Evolutionary conservation across 2,113 vertebrate species (phyloP), one percentile per base, ranked within the genome.

Genomic region (Etheostoma spectabile): DNA sequence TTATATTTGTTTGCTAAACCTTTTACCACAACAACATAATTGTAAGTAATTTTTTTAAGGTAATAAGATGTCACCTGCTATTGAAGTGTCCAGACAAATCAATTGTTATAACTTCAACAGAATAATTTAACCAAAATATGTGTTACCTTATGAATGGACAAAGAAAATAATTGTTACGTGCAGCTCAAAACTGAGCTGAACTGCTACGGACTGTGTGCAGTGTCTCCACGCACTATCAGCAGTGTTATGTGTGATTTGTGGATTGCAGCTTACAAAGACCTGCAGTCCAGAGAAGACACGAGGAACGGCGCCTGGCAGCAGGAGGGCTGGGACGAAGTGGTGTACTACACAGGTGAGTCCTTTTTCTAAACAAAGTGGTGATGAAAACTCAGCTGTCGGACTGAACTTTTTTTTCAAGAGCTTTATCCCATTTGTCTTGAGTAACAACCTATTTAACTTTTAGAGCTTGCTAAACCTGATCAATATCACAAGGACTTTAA

Each of bases 261-360:
- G 19, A 8, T 86, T 93, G 33, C 89, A 99, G 98, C 98, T 70
- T 99, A 99, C 91, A 97, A 96, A 93, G 97, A 99, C 86, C 96
- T 99, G 67, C 97, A 97, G 73, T 96, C 95, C 68, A 95, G 97
- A 89, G 97, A 98, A 89, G 95, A 97, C 64, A 99, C 96, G 3
- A 96, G 98, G 86, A 98, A 97, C 0, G 94, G 95, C 7, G 98
- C 96, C 0, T 99, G 98, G 98, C 93, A 99, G 75, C 97, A 98
- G 84, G 97, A 96, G 6, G 97, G 97, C 87, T 99, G 98, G 98
- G 96, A 99, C 67, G 97, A 99, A 42, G 89, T 96, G 61, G 98
- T 99, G 6, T 98, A 99, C 90, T 99, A 99, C 79, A 99, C 98
- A 92, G 98, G 98, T 99, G 93, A 95, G 11, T 19, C 33, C 16